These are phyloP conservation scores for Agapostemon virescens DNA, from an alignment of 2,888 invertebrate species.

Conservation along the genomic window DNA sequence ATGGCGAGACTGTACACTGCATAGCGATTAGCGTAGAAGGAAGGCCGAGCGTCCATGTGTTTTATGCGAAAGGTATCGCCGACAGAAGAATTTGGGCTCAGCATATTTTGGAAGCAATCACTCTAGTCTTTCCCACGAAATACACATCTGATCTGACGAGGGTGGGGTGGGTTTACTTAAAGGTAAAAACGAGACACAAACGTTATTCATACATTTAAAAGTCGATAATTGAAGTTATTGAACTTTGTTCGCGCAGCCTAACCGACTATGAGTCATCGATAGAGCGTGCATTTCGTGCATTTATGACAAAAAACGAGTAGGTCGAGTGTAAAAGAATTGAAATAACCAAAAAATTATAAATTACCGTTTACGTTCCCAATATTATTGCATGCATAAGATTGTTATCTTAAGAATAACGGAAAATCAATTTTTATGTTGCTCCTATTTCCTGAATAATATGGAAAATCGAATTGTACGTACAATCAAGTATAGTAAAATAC, in stretches of 20 bases:
- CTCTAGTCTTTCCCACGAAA: slow-evolving; percentile 85
- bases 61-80: slow-evolving; percentile 76
- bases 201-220: neutral
- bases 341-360: neutral
- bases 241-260: neutral
- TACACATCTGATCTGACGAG: slow-evolving; percentile 87
- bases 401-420: neutral
- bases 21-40: slow-evolving; percentile 74
- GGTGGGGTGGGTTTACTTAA: slow-evolving; percentile 91
- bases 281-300: neutral
- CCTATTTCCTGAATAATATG: neutral
- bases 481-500: neutral
- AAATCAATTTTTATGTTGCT: neutral
- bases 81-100: slow-evolving; percentile 87
- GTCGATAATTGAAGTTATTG: neutral
- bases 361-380: neutral
- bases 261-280: neutral
- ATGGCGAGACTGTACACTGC: slow-evolving; percentile 77
- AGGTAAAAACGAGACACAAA: slow-evolving; percentile 72
- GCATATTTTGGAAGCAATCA: slow-evolving; percentile 88
- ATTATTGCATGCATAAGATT: neutral
- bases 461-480: no score
- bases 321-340: neutral
- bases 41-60: slow-evolving; percentile 72
- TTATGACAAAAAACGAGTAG: neutral